These are phyloP conservation scores for Apamea sordens DNA, from an alignment of 2,888 invertebrate genomes.

Conservation along the genomic window DNA sequence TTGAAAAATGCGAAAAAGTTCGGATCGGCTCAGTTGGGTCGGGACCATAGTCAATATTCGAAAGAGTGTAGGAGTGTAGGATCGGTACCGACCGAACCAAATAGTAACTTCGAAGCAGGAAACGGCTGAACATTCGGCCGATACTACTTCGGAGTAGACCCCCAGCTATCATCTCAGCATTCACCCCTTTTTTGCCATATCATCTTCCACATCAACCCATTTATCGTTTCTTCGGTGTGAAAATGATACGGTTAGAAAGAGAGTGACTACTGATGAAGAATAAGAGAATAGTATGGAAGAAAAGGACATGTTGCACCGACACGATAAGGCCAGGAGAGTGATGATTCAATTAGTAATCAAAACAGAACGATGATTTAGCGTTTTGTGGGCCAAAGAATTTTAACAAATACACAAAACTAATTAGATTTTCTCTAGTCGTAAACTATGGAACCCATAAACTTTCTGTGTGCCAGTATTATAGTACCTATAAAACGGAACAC, in stretches of 20 bases:
- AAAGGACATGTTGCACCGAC: neutral
- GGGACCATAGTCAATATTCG: too few relatives aligned
- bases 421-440: slow-evolving; percentile 34
- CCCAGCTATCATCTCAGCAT: neutral
- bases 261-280: neutral
- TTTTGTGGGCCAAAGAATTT: neutral
- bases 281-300: neutral
- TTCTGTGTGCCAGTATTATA: slow-evolving; percentile 13
- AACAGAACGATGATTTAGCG: neutral
- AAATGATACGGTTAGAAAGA: neutral
- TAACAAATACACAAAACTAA: slow-evolving; percentile 24
- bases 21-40: too few relatives aligned
- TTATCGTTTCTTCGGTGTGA: neutral
- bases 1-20: too few relatives aligned
- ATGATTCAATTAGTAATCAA: neutral
- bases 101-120: too few relatives aligned
- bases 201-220: neutral
- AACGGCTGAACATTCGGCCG: too few relatives aligned
- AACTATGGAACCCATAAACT: slow-evolving; percentile 32
- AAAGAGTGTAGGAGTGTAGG: too few relatives aligned
- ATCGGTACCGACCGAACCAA: too few relatives aligned
- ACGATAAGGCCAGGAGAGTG: neutral
- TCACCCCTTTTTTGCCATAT: neutral
- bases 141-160: too few relatives aligned
- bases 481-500: slow-evolving; percentile 30